A percentile compares a stretch with the other conserved stretches of the same genome.
Evolutionary conservation across 2,888 invertebrate genomes (phyloP).

Genomic region (Isoperla grammatica): DNA sequence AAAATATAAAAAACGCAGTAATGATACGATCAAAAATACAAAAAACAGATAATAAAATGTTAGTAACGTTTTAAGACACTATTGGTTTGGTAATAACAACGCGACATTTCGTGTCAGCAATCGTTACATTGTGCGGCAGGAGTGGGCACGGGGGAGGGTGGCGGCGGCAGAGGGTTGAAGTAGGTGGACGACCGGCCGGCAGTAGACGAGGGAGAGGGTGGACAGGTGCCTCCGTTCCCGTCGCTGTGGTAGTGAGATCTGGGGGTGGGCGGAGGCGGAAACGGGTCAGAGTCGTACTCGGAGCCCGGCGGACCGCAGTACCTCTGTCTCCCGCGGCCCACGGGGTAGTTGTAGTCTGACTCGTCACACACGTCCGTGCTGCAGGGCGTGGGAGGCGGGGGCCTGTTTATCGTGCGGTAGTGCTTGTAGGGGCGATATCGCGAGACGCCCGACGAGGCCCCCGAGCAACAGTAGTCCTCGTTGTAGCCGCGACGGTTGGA

Average conservation of each 20-base stretch:
- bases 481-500: constrained; percentile 42
- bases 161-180: constrained; percentile 75
- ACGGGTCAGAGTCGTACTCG: constrained; percentile 61
- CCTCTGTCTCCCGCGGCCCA: constrained; percentile 32
- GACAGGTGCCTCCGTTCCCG: constrained; percentile 52
- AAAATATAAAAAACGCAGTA: background rate
- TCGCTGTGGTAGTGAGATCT: constrained; percentile 70
- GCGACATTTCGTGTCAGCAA: constrained; percentile 24
- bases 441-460: constrained; percentile 47
- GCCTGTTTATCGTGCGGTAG: constrained; percentile 70
- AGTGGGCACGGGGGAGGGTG: constrained; percentile 72
- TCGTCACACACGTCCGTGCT: constrained; percentile 92
- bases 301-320: constrained; percentile 40
- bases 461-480: constrained; percentile 37
- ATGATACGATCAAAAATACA: background rate
- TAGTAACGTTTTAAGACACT: no score
- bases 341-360: constrained; percentile 68
- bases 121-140: constrained; percentile 25
- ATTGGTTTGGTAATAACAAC: no score
- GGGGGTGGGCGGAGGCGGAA: constrained; percentile 72
- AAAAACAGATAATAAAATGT: no score
- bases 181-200: constrained; percentile 63
- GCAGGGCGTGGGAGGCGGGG: constrained; percentile 91
- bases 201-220: constrained; percentile 57
- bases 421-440: constrained; percentile 70